These are phyloP conservation scores for Parazoanthus swiftii DNA, from an alignment of 92 coral and sea anemone genomes.

Conservation along the genomic window DNA sequence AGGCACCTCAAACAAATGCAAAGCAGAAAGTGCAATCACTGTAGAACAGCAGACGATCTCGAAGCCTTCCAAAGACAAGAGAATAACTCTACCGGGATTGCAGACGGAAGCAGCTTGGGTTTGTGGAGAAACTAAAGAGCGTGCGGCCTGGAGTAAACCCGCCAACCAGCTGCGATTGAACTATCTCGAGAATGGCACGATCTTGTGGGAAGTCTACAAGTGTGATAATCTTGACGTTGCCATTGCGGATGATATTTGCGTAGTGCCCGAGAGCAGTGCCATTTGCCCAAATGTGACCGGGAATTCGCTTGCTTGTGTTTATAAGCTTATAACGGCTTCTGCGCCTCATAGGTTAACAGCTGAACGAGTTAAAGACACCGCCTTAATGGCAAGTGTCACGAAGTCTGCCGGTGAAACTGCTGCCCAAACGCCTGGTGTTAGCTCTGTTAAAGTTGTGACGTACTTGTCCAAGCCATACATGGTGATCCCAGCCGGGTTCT, in stretches of 20 bases:
- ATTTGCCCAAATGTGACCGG: conserved; percentile 17
- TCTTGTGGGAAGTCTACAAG: conserved; percentile 29
- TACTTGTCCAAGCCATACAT: conserved; percentile 2
- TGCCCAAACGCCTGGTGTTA: neutral
- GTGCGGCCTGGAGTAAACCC: conserved; percentile 20
- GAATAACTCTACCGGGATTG: neutral
- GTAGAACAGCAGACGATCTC: neutral
- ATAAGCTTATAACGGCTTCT: neutral
- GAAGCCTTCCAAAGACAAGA: conserved; percentile 12
- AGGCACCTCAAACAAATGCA: too few species aligned
- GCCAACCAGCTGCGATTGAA: conserved; percentile 14
- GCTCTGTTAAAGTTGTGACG: neutral
- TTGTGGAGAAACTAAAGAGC: conserved; percentile 32
- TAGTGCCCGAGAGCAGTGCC: neutral
- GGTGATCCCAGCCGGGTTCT: conserved; percentile 32
- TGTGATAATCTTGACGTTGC: conserved; percentile 31
- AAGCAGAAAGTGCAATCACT: too few species aligned
- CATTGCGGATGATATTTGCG: conserved; percentile 13
- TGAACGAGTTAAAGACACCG: neutral
- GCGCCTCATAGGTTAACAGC: neutral
- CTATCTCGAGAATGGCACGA: conserved; percentile 14
- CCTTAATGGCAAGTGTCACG: neutral
- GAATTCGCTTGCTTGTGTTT: neutral
- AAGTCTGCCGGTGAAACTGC: neutral
- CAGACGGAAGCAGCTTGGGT: conserved; percentile 8